Conservation (phyloP, 2,797 vertebrate genomes). For the Balearica regulorum region DNA sequence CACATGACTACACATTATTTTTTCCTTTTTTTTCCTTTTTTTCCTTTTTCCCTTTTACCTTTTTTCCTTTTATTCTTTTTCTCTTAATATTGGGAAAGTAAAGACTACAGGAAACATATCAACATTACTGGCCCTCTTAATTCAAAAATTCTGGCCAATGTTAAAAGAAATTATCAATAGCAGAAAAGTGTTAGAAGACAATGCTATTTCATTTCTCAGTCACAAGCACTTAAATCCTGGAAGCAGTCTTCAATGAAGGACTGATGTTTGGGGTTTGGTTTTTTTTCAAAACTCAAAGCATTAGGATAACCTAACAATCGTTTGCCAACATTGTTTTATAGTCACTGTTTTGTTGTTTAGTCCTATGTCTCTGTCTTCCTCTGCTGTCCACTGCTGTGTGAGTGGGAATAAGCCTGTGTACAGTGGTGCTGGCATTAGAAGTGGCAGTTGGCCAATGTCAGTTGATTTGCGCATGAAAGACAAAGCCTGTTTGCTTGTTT, state of each 20-base stretch:
- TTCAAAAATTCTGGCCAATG: not conserved
- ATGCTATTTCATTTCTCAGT: not conserved
- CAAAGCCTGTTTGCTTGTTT: slow-evolving; percentile 36
- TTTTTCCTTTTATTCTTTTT: not conserved
- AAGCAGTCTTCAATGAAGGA: not conserved
- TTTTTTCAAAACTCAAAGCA: not conserved
- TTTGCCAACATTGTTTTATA: not conserved
- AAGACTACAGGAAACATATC: not conserved
- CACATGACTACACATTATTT: not conserved
- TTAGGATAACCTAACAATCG: not conserved
- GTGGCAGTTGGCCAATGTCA: not conserved
- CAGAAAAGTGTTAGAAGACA: not conserved
- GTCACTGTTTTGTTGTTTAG: not conserved
- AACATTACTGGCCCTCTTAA: not conserved
- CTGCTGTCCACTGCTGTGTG: not conserved
- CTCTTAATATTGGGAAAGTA: not conserved
- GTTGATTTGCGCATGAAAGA: slow-evolving; percentile 25
- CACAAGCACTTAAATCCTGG: not conserved
- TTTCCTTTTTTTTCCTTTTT: not conserved
- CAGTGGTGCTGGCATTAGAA: not conserved
- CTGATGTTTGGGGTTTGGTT: not conserved
- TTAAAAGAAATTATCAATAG: not conserved
- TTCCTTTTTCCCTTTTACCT: not conserved
- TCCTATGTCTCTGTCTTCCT: not conserved
- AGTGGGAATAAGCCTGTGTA: not conserved